These are phyloP conservation scores for Slavum lentiscoides DNA, from an alignment of 2,888 invertebrate species.

Conservation along the genomic window DNA sequence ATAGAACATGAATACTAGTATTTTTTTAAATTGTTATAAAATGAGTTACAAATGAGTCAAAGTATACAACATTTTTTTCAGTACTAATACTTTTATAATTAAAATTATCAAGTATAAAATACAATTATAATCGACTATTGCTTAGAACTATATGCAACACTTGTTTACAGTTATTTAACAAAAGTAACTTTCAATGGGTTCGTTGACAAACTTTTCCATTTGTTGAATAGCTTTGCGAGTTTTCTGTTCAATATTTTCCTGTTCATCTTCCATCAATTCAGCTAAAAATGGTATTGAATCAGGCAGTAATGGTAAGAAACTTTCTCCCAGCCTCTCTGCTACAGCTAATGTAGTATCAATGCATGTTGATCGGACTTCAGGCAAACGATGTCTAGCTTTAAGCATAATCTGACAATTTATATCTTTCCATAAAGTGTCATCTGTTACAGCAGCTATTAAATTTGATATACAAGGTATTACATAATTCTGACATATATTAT, in stretches of 20 bases:
- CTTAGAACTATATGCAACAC: neutral
- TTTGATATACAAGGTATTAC: slow-evolving; percentile 81
- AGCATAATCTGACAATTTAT: slow-evolving; percentile 86
- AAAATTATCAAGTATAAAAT: too few species aligned
- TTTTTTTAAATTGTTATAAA: too few species aligned
- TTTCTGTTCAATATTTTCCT: slow-evolving; percentile 76
- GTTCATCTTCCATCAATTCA: slow-evolving; percentile 89
- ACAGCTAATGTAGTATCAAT: slow-evolving; percentile 59
- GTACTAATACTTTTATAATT: too few species aligned
- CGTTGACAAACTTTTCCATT: slow-evolving; percentile 83
- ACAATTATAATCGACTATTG: too few species aligned
- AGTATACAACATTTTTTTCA: too few species aligned
- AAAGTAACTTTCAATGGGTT: slow-evolving; percentile 87
- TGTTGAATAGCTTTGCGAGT: slow-evolving; percentile 81
- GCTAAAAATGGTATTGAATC: slow-evolving; percentile 94
- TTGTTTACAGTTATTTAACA: slow-evolving; percentile 60
- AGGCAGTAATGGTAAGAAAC: slow-evolving; percentile 84
- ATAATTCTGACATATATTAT: slow-evolving; percentile 65
- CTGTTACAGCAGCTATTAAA: slow-evolving; percentile 79
- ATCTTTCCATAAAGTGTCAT: slow-evolving; percentile 86
- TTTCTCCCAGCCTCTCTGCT: slow-evolving; percentile 82
- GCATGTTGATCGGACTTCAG: slow-evolving; percentile 65
- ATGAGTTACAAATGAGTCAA: too few species aligned
- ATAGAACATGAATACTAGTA: too few species aligned
- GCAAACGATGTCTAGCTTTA: slow-evolving; percentile 78